Conservation (phyloP, 2,888 invertebrate genomes). For the Cecidostiba fungosa region DNA sequence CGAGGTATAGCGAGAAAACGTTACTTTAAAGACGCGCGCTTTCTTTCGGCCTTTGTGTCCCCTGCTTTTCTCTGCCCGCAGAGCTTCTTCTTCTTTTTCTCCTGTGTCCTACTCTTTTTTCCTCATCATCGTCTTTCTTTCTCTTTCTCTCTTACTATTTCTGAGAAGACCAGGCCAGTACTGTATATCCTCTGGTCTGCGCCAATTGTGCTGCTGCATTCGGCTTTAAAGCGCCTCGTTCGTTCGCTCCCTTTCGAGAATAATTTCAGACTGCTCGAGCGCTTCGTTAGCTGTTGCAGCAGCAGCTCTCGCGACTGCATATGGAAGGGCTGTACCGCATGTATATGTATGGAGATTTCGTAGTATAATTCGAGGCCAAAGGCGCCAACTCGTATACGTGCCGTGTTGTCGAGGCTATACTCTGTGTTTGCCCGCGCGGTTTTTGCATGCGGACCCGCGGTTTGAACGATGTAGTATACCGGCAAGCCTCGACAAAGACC, state of each 20-base stretch:
- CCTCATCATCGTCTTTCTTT: conserved; percentile 36
- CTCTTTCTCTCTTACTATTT: background rate
- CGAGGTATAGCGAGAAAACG: conserved; percentile 50
- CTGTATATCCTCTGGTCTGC: background rate
- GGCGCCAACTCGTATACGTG: conserved; percentile 9
- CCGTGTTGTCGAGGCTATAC: background rate
- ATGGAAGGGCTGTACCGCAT: background rate
- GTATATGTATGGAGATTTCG: conserved; percentile 19
- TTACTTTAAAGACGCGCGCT: conserved; percentile 24
- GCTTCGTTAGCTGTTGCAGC: conserved; percentile 13
- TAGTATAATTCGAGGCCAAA: conserved; percentile 12
- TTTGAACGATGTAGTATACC: background rate
- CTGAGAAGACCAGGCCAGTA: conserved; percentile 31
- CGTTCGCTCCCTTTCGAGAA: conserved; percentile 7
- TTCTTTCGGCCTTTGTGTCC: conserved; percentile 4
- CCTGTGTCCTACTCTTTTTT: background rate
- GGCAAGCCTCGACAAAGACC: background rate
- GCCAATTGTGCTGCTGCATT: background rate
- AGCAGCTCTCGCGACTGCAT: background rate
- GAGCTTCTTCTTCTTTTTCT: conserved; percentile 13
- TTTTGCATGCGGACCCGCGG: background rate
- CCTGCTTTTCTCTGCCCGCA: background rate
- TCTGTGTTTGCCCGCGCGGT: background rate
- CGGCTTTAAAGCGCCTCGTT: conserved; percentile 11
- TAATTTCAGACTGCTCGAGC: background rate